Evolutionary conservation across 2,113 vertebrate species (phyloP), one percentile per base, ranked within the genome.

Genomic region (Nansenia antarctica): DNA sequence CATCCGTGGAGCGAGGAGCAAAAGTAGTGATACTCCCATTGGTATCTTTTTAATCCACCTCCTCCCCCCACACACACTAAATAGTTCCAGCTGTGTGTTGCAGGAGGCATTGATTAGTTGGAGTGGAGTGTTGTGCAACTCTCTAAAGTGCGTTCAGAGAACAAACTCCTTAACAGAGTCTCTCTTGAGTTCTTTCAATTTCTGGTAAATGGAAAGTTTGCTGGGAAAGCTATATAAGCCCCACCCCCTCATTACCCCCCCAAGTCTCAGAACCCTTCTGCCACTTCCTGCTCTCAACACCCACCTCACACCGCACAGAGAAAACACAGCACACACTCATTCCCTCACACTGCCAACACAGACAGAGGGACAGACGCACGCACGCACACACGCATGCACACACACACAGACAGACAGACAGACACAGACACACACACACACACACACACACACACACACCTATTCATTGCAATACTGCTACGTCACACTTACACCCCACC

Each of bases 141-240:
- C 54, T 11, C 27, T 29, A 27, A 8, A n/a, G 27, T 15, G 12
- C 0, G 8, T 12, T 11, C 22, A 55, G 2, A 30, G 3, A 27
- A 55, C 20, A 12, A 26, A 5, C 27, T 58, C 29, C 15, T 45
- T 42, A 8, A 42, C 39, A 49, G 45, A 20, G 45, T 42, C 31
- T 39, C 20, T 47, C n/a, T 62, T 30, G 45, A 35, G n/a, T 29
- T 32, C 29, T 65, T 67, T 81, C 70, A 54, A 54, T 53, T 84
- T 86, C 82, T 82, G 69, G 78, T 82, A 87, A 87, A 72, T 84
- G 79, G 82, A 79, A 81, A 71, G 67, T 77, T 80, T 87, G 76
- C 70, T 72, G 72, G 73, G 80, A 82, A 73, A 84, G 74, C 45
- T 62, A 69, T 78, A 78, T 75, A 72, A 85, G 77, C 67, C 27